A percentile compares a stretch with the other conserved stretches of the same genome.
Evolutionary conservation across 2,113 vertebrate species (phyloP).

Genomic region (Heterocephalus glaber): DNA sequence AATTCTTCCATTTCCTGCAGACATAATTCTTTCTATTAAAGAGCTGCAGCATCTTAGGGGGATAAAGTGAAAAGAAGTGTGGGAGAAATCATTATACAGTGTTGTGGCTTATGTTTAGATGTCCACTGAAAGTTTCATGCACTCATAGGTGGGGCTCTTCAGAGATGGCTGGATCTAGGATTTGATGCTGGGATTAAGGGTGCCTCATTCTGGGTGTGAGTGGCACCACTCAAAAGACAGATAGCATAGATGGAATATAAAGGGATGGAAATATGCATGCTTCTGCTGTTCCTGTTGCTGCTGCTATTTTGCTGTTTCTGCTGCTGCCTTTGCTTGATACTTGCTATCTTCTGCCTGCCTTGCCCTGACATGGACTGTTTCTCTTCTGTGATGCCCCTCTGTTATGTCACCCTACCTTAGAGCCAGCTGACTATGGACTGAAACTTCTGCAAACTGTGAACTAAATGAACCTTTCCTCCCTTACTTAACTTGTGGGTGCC

Average conservation of each 20-base stretch:
- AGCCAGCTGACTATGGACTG: background rate
- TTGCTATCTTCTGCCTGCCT: background rate
- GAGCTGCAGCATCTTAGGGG: background rate
- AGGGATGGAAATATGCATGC: background rate
- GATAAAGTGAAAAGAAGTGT: background rate
- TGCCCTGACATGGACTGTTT: background rate
- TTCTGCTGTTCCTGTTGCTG: background rate
- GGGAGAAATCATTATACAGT: background rate
- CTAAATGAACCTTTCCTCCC: background rate
- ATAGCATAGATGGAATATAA: background rate
- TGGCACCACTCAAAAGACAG: background rate
- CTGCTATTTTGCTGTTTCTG: background rate
- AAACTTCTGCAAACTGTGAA: background rate
- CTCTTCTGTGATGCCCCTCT: background rate
- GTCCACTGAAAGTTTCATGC: background rate
- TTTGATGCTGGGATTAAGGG: background rate
- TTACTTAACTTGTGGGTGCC: background rate
- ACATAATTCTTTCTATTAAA: background rate
- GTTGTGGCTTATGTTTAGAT: background rate
- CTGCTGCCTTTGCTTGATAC: background rate
- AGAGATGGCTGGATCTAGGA: background rate
- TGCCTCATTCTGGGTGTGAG: background rate
- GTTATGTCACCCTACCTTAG: background rate
- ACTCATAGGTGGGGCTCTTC: background rate
- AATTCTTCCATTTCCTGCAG: constrained; percentile 91